phyloP scores from a whole-genome alignment of 2,888 invertebrate species.

The Volucella zonaria region DNA sequence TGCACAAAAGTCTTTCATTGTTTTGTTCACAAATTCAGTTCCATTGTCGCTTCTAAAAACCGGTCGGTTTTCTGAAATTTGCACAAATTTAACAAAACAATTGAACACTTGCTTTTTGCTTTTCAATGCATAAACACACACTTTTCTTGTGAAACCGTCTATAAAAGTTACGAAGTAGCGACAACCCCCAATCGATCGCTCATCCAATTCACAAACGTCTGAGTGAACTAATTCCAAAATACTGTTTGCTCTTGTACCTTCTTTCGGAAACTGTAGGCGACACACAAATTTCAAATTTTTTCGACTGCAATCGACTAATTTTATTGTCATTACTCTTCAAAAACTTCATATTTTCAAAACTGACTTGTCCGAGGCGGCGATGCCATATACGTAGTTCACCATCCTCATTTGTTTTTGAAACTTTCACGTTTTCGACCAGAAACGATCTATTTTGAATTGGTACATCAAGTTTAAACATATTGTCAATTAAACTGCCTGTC shows the following conservation, averaged over 20 bases:
- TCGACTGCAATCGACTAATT: no score
- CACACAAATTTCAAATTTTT: no score
- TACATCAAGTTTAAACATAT: conserved; percentile 52
- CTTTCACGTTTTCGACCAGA: conserved; percentile 25
- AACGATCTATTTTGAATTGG: conserved; percentile 35
- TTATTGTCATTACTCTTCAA: no score
- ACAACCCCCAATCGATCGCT: no score
- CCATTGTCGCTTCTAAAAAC: no score
- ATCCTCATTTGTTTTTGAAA: conserved; percentile 1
- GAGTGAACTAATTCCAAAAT: conserved; percentile 25
- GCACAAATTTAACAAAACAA: conserved; percentile 40
- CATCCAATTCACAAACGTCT: conserved; percentile 39
- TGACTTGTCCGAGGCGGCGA: no score
- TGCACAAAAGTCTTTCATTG: conserved; percentile 16
- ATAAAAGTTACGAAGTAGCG: conserved; percentile 46
- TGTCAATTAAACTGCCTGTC: conserved; percentile 46
- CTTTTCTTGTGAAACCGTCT: conserved; percentile 42
- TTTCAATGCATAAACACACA: conserved; percentile 24
- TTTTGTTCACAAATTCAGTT: background rate
- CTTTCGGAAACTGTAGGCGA: no score
- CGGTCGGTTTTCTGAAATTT: conserved; percentile 23
- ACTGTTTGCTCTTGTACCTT: conserved; percentile 31
- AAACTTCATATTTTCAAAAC: no score
- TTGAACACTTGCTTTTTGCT: conserved; percentile 30
- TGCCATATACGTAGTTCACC: no score